Conservation (phyloP, 2,888 invertebrate species). For the Holacanthella duospinosa region DNA sequence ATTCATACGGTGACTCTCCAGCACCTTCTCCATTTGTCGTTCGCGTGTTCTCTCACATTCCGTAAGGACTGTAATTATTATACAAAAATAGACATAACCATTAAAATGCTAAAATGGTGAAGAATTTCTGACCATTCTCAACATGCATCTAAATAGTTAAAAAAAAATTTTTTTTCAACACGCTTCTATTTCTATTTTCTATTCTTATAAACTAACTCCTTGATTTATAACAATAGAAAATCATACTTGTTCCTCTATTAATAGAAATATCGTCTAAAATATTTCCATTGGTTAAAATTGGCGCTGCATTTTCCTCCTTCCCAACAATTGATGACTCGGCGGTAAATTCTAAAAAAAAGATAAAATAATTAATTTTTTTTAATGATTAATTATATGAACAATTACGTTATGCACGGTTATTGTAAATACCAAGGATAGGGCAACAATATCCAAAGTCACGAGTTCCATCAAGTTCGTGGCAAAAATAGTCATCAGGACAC, state of each 20-base stretch:
- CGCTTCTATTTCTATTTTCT: no score
- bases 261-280: neutral
- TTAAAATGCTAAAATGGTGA: no score
- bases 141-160: no score
- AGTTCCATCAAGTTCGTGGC: conserved; percentile 32
- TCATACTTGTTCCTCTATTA: neutral
- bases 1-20: conserved; percentile 53
- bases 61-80: no score
- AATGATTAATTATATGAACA: neutral
- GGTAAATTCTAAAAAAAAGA: neutral
- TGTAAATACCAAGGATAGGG: conserved; percentile 25
- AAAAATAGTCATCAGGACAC: conserved; percentile 39
- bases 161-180: no score
- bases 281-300: neutral
- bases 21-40: no score
- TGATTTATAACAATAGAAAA: no score
- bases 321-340: neutral
- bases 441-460: conserved; percentile 37
- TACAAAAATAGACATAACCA: no score
- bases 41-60: conserved; percentile 59
- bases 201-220: no score
- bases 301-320: neutral
- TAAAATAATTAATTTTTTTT: neutral
- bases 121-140: no score
- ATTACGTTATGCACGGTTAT: no score